Percentiles rank a stretch among this genome's conserved stretches.
Evolutionary conservation across 35 echinoderm and acorn worm genomes (phyloP).

Genomic region (Patiria miniata): DNA sequence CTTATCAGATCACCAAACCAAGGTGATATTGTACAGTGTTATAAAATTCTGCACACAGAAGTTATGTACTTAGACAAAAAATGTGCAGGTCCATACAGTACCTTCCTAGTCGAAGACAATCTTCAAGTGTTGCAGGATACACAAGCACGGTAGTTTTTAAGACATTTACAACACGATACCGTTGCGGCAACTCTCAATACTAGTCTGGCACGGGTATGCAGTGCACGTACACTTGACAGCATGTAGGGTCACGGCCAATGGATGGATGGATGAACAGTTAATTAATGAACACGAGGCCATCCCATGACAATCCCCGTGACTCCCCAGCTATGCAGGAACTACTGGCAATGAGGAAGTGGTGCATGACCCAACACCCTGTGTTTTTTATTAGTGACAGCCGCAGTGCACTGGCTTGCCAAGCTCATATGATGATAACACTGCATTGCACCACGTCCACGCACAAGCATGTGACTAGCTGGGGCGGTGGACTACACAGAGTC

Average conservation of each 20-base stretch:
- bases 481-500: neutral
- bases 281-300: neutral
- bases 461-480: neutral
- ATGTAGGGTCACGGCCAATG: neutral
- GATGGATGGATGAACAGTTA: neutral
- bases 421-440: neutral
- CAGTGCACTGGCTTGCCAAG: neutral
- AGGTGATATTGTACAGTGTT: too few relatives aligned
- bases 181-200: neutral
- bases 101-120: too few relatives aligned
- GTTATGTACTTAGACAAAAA: too few relatives aligned
- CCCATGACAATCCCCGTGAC: neutral
- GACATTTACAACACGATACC: neutral
- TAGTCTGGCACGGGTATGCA: neutral
- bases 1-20: too few relatives aligned
- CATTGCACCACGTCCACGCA: neutral
- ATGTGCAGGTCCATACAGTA: too few relatives aligned
- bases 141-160: neutral
- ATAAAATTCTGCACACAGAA: too few relatives aligned
- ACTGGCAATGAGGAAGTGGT: neutral
- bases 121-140: too few relatives aligned
- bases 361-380: neutral
- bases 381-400: neutral
- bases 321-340: neutral
- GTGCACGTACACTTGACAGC: neutral